A percentile compares a stretch with the other conserved stretches of the same genome.
Conservation (phyloP, 2,113 vertebrate genomes). For the Bubo bubo region DNA sequence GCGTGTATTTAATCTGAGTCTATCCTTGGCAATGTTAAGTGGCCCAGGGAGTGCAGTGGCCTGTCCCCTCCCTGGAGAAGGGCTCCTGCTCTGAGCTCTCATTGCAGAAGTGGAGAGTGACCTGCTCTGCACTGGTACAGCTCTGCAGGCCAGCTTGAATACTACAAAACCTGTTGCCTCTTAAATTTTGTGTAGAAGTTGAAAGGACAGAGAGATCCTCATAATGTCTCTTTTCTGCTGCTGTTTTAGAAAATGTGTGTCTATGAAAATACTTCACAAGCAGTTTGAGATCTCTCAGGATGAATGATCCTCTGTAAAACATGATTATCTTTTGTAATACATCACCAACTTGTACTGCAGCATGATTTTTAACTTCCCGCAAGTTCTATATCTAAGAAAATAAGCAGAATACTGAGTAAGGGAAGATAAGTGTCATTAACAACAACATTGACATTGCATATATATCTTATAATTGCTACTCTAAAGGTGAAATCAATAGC, state of each 20-base stretch:
- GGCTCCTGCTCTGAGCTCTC: neutral
- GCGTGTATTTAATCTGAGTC: accelerated
- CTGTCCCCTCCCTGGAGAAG: no score
- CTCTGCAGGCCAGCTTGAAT: accelerated
- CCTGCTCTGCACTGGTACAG: neutral
- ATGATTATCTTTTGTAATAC: neutral
- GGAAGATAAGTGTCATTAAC: slow-evolving; percentile 53
- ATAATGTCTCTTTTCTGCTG: neutral
- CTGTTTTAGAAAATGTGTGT: neutral
- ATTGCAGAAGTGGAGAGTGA: accelerated
- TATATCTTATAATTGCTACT: slow-evolving; percentile 50
- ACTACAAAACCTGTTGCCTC: neutral
- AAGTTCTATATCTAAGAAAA: neutral
- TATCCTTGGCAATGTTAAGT: accelerated
- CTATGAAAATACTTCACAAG: neutral
- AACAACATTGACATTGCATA: neutral
- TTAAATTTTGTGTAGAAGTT: neutral
- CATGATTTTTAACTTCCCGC: neutral
- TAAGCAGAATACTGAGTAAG: neutral
- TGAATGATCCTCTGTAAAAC: neutral
- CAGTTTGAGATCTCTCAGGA: neutral
- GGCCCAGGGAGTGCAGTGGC: accelerated
- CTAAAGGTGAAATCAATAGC: slow-evolving; percentile 66
- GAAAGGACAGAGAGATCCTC: neutral
- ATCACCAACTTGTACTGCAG: neutral